Conservation (phyloP, 2,797 vertebrate species). For the Malacoctenus gilli region DNA sequence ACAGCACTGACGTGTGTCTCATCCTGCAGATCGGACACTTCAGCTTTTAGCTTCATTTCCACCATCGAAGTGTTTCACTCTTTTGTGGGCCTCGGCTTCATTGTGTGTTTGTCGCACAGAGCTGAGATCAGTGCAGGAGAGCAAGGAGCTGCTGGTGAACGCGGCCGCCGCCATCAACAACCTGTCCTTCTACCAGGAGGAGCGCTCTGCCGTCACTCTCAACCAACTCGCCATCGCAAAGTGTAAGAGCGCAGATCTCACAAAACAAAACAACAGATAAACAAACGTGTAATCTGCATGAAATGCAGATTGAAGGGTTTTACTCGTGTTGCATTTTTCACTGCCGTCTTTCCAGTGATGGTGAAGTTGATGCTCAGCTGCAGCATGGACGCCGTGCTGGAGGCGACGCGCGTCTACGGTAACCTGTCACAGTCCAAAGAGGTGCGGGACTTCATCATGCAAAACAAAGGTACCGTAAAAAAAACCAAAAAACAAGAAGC, state of each 20-base stretch:
- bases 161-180: conserved; percentile 90
- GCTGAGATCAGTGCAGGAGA: conserved; percentile 83
- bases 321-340: no score
- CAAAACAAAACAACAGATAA: no score
- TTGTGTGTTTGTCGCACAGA: conserved; percentile 75
- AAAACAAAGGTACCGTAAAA: conserved; percentile 87
- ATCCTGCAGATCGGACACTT: no score
- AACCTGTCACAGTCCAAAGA: conserved; percentile 90
- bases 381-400: conserved; percentile 88
- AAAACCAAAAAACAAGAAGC: no score
- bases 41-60: no score
- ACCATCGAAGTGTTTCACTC: no score
- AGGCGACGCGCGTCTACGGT: conserved; percentile 91
- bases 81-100: no score
- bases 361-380: conserved; percentile 87
- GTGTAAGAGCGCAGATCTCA: conserved; percentile 68
- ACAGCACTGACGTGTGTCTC: no score
- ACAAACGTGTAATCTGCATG: no score
- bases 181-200: conserved; percentile 89
- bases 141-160: conserved; percentile 90
- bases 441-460: conserved; percentile 88
- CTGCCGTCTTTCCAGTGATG: conserved; percentile 86
- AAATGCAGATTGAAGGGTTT: no score
- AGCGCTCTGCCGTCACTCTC: conserved; percentile 79
- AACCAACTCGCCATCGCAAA: conserved; percentile 83